Percentiles rank a stretch among this genome's conserved stretches.
These are phyloP conservation scores for Tinea semifulvella DNA, from an alignment of 2,888 invertebrate genomes.

Conservation along the genomic window DNA sequence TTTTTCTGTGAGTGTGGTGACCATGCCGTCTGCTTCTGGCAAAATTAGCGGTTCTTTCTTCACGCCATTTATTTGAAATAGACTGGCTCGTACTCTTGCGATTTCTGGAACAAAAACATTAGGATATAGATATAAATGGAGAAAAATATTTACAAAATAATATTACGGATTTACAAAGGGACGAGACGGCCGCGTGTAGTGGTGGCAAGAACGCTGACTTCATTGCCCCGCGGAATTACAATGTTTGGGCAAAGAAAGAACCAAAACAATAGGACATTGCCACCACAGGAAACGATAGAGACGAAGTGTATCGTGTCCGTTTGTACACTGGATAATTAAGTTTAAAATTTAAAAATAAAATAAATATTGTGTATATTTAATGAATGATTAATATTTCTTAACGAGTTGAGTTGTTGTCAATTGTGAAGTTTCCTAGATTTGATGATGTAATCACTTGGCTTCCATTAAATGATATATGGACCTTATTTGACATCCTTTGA, in stretches of 20 bases:
- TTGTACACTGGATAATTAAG: too few species aligned
- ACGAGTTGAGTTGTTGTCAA: not conserved
- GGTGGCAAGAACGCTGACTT: too few species aligned
- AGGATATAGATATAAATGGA: too few species aligned
- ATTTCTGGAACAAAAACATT: conserved; percentile 92
- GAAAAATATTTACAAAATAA: conserved; percentile 25
- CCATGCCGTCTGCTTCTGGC: conserved; percentile 90
- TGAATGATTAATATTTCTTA: conserved; percentile 1
- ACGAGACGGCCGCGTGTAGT: too few species aligned
- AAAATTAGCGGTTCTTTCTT: conserved; percentile 92
- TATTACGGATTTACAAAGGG: too few species aligned
- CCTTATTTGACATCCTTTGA: conserved; percentile 6
- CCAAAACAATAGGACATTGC: too few species aligned
- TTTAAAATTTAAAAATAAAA: not conserved
- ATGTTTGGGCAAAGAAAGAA: too few species aligned
- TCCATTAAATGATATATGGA: conserved; percentile 1
- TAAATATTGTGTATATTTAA: not conserved
- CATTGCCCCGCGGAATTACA: too few species aligned
- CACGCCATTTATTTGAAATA: conserved; percentile 98
- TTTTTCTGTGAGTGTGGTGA: conserved; percentile 96
- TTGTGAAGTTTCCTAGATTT: conserved; percentile 7
- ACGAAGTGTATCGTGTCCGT: too few species aligned
- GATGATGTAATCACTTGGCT: not conserved
- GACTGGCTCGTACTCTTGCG: conserved; percentile 94
- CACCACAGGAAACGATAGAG: too few species aligned